These are phyloP conservation scores for Pelodytes ibericus DNA, from an alignment of 2,797 vertebrate genomes.

Conservation along the genomic window DNA sequence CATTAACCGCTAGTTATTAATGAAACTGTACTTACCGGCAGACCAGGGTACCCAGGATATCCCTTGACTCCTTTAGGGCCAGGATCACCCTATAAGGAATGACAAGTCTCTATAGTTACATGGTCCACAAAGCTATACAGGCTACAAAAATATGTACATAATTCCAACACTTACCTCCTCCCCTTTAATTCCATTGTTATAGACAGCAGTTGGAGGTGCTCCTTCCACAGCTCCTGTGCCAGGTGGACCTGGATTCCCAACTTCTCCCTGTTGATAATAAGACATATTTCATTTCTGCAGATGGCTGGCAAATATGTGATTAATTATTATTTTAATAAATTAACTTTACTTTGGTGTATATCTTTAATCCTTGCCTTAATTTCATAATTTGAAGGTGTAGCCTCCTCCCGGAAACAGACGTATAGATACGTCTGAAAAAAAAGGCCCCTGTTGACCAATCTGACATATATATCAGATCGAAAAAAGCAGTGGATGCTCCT, in stretches of 20 bases:
- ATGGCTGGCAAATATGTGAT: neutral
- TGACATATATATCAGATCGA: no score
- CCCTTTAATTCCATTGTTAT: conserved; percentile 87
- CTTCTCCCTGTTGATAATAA: conserved; percentile 79
- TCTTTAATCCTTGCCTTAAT: no score
- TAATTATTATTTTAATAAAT: neutral
- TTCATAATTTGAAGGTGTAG: no score
- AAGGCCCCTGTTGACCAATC: no score
- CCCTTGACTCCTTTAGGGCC: conserved; percentile 80
- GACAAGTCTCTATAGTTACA: no score
- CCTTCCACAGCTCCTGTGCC: conserved; percentile 84
- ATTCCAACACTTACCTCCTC: conserved; percentile 76
- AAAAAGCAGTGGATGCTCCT: no score
- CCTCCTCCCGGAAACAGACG: no score
- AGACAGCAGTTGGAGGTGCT: conserved; percentile 84
- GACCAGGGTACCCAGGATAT: conserved; percentile 70
- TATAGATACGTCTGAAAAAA: no score
- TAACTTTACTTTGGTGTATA: neutral
- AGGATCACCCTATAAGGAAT: conserved; percentile 76
- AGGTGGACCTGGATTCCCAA: conserved; percentile 82
- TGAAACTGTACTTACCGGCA: conserved; percentile 71
- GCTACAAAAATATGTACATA: no score
- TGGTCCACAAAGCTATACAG: no score
- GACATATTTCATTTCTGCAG: neutral
- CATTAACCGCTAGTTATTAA: neutral